Base-by-base conservation (phyloP, 2,888 invertebrate species). In the Drosophila tripunctata region DNA sequence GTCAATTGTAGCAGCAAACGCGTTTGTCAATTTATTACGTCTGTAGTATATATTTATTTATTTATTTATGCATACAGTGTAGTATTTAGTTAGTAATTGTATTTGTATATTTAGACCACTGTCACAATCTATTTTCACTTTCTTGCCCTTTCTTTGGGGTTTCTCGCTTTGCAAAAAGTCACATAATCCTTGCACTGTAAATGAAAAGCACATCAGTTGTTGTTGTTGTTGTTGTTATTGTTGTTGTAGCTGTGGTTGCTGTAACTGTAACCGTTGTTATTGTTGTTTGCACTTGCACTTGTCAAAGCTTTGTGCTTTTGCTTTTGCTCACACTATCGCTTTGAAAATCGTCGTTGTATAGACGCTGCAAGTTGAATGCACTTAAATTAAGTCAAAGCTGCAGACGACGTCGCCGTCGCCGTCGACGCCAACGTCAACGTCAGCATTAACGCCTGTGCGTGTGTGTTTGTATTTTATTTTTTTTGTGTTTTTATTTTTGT, bases 331-430 rank as follows among this genome's bases (percentile, higher is more conserved):
- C n/a, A n/a, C 50, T 55, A 61, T 70, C 67, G 64, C 65, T 66
- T 65, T 58, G 43, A 54, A 54, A 72, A 76, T 69, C 73, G 62
- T 68, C 52, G 66, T 52, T 57, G 58, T 15, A n/a, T n/a, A 60
- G 38, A 44, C 61, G 61, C 52, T 38, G 50, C 44, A 80, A 84
- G 90, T 90, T 91, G 91, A 91, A 90, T 80, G 89, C 85, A 90
- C 91, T 91, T 82, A 83, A 91, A 91, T 88, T 90, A 90, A 90
- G 91, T 91, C 91, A 91, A 91, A 90, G 90, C 90, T 90, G 87
- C 84, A 80, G 71, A 83, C 76, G 64, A 74, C 51, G 60, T 71
- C 31, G 50, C 35, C 55, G 50, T 41, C 38, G 40, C n/a, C 31
- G 57, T 14, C 10, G 10, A 8, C 27, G 27, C 27, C 27, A 27